These are phyloP conservation scores for Caenorhabditis afra DNA, from an alignment of 2,888 invertebrate species.

Conservation along the genomic window DNA sequence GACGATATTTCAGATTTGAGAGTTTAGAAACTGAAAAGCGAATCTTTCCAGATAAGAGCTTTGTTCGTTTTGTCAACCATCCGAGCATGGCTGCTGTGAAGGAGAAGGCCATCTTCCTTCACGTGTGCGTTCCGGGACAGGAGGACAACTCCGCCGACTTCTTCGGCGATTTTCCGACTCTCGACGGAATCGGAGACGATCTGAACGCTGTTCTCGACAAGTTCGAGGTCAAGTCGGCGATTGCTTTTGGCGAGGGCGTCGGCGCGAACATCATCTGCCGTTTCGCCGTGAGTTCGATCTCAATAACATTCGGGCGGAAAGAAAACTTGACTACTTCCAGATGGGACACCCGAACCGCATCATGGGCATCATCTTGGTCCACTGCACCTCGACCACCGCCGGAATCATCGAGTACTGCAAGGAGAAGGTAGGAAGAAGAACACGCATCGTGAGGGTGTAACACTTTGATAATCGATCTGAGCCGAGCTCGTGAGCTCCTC, in stretches of 20 bases:
- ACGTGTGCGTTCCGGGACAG: conserved; percentile 91
- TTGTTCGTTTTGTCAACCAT: conserved; percentile 89
- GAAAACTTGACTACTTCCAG: conserved; percentile 70
- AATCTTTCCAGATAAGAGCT: conserved; percentile 86
- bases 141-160: conserved; percentile 86
- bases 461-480: conserved; percentile 53
- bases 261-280: conserved; percentile 91
- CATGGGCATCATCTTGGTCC: conserved; percentile 89
- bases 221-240: conserved; percentile 87
- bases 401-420: conserved; percentile 91
- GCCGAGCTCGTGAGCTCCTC: conserved; percentile 19
- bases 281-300: conserved; percentile 84
- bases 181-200: conserved; percentile 89
- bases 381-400: conserved; percentile 90
- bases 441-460: conserved; percentile 28
- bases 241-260: conserved; percentile 91
- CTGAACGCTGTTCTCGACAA: conserved; percentile 89
- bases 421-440: conserved; percentile 87
- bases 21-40: neutral
- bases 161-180: conserved; percentile 85
- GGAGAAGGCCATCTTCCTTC: conserved; percentile 87
- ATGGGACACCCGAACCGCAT: conserved; percentile 88
- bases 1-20: too few relatives aligned
- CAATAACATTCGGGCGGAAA: neutral
- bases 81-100: conserved; percentile 90